Evolutionary conservation across 2,113 vertebrate genomes (phyloP), one percentile per base, ranked within the genome.

Genomic region (Regulus satrapa): DNA sequence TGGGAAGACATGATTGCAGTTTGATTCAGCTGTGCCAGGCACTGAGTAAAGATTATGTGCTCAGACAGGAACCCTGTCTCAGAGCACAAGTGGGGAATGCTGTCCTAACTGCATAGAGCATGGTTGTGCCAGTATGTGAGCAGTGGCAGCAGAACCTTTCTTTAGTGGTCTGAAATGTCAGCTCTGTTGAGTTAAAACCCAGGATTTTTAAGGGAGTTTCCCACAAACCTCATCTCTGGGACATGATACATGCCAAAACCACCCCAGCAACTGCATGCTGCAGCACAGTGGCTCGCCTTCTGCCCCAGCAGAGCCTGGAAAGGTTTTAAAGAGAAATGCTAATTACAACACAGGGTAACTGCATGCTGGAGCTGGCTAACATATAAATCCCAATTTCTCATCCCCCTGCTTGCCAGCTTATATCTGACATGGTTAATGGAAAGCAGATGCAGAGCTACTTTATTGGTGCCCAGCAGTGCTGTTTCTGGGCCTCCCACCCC

Each of bases 1-100:
- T 77, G 75, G 94, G 85, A 66, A 92, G 89, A 95, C 18, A 17
- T 85, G 93, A 90, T 45, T 94, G 92, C 88, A 77, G 85, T 73
- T 91, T 92, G 93, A 92, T 97, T 95, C 89, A 88, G 41, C 67
- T 71, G 71, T 58, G 63, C 66, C 55, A 89, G 71, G 55, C 85
- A 58, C 62, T 74, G 78, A 94, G 79, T 66, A 74, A 88, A 93
- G 88, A 83, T 88, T 69, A 74, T 2, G 9, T 32, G n/a, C 71
- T 77, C 38, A 72, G 84, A 49, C 5, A 4, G 59, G 55, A 48
- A 24, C 59, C 49, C 58, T 75, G 34, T 48, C 46, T 75, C 3
- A 1, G 20, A 48, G 84, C 2, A 0, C 28, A 11, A 72, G 40
- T 10, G 18, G 68, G 38, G 77, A 91, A 45, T 0, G 0, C 26